Base-by-base conservation (phyloP, 1,140 invertebrate genomes). In the Eriosoma lanigerum region DNA sequence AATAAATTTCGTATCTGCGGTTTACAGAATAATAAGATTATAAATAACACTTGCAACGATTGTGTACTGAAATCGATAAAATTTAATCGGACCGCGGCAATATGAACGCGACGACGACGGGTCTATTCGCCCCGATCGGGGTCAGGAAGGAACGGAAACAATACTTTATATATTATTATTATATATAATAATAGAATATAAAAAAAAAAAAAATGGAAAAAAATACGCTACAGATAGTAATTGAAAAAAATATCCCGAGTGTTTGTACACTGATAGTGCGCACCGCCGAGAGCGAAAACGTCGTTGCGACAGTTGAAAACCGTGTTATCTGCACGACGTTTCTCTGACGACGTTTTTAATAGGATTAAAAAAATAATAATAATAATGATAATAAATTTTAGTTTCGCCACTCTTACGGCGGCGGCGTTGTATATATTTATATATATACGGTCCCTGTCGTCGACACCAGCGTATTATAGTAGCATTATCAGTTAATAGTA, bases 311-410 rank as follows among this genome's bases (percentile, higher is more conserved):
- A 26, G 26, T 26, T 62, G 0, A 21, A 66, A 70, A 44, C n/a
- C 44, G 21, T 68, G 64, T 68, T 68, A 68, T 68, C 64, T 48
- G 13, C 13, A 4, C 38, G 1, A 48, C 44, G 38, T 68, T 24
- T 29, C 38, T 68, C 15, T 46, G 64, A 68, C 64, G 64, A 68
- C 64, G 64, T 68, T 68, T 68, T 48, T 29, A 70, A 70, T 70
- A 44, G 24, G 44, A 70, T 50, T 70, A 70, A 48, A 70, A 68
- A 68, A 68, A 44, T 12, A 62, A n/a, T 19, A 44, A 21, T 13
- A 50, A 50, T 50, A 50, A 70, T 70, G 26, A 70, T 48, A 70
- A 70, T 24, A 66, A 66, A 64, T 32, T 64, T n/a, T 24, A 29
- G 32, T 32, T 29, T 44, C n/a, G 32, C 1, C 38, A 68, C 44